phyloP scores from a whole-genome alignment of 2,888 invertebrate species.

The Atrina japonica region DNA sequence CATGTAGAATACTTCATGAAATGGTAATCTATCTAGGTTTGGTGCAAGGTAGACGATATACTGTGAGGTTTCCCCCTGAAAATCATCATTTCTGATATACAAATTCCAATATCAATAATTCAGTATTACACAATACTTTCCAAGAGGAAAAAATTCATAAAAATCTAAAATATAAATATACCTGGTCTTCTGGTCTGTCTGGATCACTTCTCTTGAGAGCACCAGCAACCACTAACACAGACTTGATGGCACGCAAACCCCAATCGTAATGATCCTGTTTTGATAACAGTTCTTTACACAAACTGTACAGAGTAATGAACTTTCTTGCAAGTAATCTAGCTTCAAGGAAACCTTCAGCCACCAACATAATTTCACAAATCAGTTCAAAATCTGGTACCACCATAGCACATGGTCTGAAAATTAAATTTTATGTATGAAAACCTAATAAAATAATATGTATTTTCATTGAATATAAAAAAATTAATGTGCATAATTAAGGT shows the following conservation, averaged over 20 bases:
- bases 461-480: neutral
- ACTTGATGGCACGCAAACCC: slow-evolving; percentile 97
- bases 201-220: slow-evolving; percentile 96
- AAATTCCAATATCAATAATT: no score
- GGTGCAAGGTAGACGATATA: no score
- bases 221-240: slow-evolving; percentile 96
- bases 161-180: slow-evolving; percentile 75
- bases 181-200: slow-evolving; percentile 97
- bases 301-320: slow-evolving; percentile 96
- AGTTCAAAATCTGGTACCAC: slow-evolving; percentile 98
- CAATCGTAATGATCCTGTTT: slow-evolving; percentile 97
- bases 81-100: no score
- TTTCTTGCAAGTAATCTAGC: slow-evolving; percentile 95
- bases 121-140: no score
- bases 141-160: no score
- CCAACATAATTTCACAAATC: slow-evolving; percentile 99
- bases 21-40: no score
- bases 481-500: neutral
- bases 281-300: slow-evolving; percentile 95
- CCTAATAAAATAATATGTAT: neutral
- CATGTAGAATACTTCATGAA: no score
- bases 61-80: no score
- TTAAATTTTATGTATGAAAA: slow-evolving; percentile 29
- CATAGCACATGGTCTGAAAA: slow-evolving; percentile 96
- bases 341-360: slow-evolving; percentile 98